phyloP scores from a whole-genome alignment of 2,113 vertebrate genomes.

The Pygoscelis antarcticus region DNA sequence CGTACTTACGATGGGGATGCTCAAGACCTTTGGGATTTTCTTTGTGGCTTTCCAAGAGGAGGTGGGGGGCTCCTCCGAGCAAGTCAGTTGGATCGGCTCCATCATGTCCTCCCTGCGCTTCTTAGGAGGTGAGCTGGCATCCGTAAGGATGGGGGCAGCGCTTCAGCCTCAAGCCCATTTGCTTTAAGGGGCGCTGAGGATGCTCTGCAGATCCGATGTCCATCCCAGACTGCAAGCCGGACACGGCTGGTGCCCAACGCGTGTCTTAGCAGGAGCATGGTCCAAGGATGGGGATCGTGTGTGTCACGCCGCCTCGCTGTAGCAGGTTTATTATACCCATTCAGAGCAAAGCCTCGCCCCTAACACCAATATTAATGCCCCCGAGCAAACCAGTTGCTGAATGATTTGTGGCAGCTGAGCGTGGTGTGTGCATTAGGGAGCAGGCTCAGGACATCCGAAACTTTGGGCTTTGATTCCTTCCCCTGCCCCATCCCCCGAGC shows the following conservation, averaged over 20 bases:
- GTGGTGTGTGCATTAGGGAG: rapidly evolving
- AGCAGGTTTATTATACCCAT: rapidly evolving
- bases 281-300: rapidly evolving
- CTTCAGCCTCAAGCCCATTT: rapidly evolving
- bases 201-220: rapidly evolving
- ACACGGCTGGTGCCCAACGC: rapidly evolving
- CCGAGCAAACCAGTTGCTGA: background rate
- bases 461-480: background rate
- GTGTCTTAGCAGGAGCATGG: background rate
- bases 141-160: rapidly evolving
- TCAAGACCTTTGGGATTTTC: constrained; percentile 93
- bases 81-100: constrained; percentile 92
- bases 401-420: rapidly evolving
- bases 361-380: rapidly evolving
- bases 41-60: constrained; percentile 93
- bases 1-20: constrained; percentile 86
- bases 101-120: constrained; percentile 91
- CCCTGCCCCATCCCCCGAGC: rapidly evolving
- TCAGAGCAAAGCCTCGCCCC: background rate
- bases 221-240: background rate
- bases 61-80: constrained; percentile 85
- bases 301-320: rapidly evolving
- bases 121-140: constrained; percentile 78
- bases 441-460: background rate
- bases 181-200: rapidly evolving